Percentiles rank a stretch among this genome's conserved stretches.
Evolutionary conservation across 2,888 invertebrate genomes (phyloP).

Genomic region (Toxonevra muliebris): DNA sequence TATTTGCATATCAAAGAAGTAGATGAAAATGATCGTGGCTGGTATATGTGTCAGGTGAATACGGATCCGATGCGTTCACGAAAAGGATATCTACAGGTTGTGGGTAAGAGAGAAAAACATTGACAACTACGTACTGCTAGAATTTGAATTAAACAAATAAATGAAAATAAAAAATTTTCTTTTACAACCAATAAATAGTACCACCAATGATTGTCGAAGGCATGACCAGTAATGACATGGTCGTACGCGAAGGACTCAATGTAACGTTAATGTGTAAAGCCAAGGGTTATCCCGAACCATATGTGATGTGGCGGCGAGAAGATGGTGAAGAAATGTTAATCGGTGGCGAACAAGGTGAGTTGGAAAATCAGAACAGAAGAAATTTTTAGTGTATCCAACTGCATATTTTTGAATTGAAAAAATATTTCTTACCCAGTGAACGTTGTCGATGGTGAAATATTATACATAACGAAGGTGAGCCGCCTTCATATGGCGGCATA

Average conservation of each 20-base stretch:
- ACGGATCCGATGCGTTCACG: conserved; percentile 93
- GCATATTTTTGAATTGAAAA: no score
- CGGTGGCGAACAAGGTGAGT: conserved; percentile 85
- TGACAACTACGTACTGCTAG: no score
- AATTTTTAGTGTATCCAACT: no score
- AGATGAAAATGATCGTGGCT: conserved; percentile 87
- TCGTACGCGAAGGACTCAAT: conserved; percentile 88
- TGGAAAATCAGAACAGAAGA: neutral
- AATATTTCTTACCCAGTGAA: conserved; percentile 70
- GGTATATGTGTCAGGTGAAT: conserved; percentile 94
- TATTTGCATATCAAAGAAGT: conserved; percentile 89
- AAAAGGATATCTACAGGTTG: conserved; percentile 90
- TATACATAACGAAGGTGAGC: conserved; percentile 88
- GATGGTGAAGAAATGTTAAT: conserved; percentile 89
- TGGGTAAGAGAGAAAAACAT: conserved; percentile 72
- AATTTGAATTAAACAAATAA: no score
- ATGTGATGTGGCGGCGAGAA: conserved; percentile 92
- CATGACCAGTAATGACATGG: conserved; percentile 91
- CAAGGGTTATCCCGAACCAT: conserved; percentile 88
- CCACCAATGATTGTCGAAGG: conserved; percentile 90
- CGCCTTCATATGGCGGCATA: conserved; percentile 93
- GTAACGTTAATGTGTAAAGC: conserved; percentile 89
- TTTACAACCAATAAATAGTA: conserved; percentile 70
- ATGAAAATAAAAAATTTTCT: neutral
- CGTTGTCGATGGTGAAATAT: conserved; percentile 86